Evolutionary conservation across 2,888 invertebrate species (phyloP).

Genomic region (Ferrisia virgata): DNA sequence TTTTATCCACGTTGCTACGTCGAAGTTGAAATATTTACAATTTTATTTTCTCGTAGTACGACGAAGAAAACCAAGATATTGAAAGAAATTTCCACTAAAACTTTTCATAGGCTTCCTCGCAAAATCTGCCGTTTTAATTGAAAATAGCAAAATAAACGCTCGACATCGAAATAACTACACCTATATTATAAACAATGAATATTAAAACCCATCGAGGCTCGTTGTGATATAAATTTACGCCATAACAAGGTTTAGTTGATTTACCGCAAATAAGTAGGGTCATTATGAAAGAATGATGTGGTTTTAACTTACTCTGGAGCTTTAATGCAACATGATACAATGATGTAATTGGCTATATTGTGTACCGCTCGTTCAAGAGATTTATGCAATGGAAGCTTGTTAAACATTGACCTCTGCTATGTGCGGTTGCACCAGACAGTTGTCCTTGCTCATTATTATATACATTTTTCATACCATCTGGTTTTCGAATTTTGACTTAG

Average conservation of each 20-base stretch:
- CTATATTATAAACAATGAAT: conserved; percentile 15
- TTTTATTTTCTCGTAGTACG: background rate
- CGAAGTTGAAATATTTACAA: background rate
- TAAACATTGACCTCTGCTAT: background rate
- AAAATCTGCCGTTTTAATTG: background rate
- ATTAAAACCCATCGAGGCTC: conserved; percentile 15
- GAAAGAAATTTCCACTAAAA: no score
- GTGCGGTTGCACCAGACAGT: background rate
- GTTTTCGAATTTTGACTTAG: no score
- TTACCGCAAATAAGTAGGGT: conserved; percentile 31
- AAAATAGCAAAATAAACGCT: conserved; percentile 12
- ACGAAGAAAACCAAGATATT: no score
- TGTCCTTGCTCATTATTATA: background rate
- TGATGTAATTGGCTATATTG: conserved; percentile 9
- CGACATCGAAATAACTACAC: background rate
- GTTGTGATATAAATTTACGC: conserved; percentile 4
- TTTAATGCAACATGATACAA: conserved; percentile 33
- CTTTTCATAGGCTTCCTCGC: no score
- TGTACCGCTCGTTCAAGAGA: background rate
- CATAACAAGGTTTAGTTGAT: conserved; percentile 21
- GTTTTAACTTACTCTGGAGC: background rate
- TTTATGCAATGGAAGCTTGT: background rate
- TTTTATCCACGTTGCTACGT: background rate
- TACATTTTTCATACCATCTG: background rate
- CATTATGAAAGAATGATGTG: conserved; percentile 30